Conservation (phyloP, 2,888 invertebrate genomes). For the Drosophila nigricruria region DNA sequence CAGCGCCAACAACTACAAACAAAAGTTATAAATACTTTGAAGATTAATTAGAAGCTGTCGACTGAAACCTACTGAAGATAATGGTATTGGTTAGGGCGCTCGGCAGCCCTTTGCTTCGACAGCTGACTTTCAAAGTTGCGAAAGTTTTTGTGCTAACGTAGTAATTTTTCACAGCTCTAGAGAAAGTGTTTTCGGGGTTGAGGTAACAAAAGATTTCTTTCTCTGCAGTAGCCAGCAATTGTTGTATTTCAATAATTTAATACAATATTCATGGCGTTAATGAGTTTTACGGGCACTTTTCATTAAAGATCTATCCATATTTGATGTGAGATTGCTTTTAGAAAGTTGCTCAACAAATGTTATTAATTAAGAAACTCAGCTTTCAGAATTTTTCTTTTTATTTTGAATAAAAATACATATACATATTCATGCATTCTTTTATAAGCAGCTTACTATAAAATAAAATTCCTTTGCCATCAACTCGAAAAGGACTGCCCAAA, state of each 20-base stretch:
- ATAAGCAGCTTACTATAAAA: conserved; percentile 10
- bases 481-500: conserved; percentile 1
- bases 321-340: conserved; percentile 8
- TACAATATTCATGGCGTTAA: conserved; percentile 51
- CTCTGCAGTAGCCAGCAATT: conserved; percentile 16
- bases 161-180: conserved; percentile 48
- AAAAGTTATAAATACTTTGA: conserved; percentile 76
- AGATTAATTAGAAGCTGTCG: conserved; percentile 68
- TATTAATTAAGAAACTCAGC: background rate
- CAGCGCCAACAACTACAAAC: conserved; percentile 54
- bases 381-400: background rate
- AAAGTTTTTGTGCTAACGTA: conserved; percentile 43
- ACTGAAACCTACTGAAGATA: conserved; percentile 19
- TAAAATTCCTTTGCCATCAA: conserved; percentile 4
- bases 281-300: conserved; percentile 49
- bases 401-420: background rate
- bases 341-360: background rate
- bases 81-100: background rate
- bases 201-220: conserved; percentile 1
- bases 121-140: conserved; percentile 50
- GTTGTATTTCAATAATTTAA: conserved; percentile 46
- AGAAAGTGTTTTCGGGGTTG: background rate
- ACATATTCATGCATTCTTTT: background rate
- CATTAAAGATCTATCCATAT: conserved; percentile 41
- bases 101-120: conserved; percentile 32